Percentiles rank a stretch among this genome's conserved stretches.
Conservation (phyloP, 2,888 invertebrate species). For the Ennomos fuscantarius region DNA sequence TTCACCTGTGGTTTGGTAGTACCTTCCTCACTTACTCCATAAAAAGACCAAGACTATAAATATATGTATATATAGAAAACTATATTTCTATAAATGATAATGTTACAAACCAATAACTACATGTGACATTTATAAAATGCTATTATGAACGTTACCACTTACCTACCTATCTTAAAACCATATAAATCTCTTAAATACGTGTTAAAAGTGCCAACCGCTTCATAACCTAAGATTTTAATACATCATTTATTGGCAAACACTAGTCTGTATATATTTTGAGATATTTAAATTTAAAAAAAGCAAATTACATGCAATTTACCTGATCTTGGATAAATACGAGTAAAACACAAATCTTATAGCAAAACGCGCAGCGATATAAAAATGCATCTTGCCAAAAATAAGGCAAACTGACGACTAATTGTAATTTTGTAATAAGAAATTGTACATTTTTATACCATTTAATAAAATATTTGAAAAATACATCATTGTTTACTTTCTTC, state of each 20-base stretch:
- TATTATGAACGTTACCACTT: conserved; percentile 3
- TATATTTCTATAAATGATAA: conserved; percentile 31
- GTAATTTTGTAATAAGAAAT: conserved; percentile 66
- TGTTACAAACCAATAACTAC: too few species aligned
- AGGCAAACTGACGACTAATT: conserved; percentile 53
- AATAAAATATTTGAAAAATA: conserved; percentile 76
- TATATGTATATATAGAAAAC: conserved; percentile 57
- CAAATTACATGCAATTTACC: not conserved
- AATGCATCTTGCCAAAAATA: conserved; percentile 35
- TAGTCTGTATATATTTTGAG: conserved; percentile 51
- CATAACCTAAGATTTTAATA: conserved; percentile 2
- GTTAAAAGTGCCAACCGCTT: conserved; percentile 46
- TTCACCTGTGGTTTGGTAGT: conserved; percentile 32
- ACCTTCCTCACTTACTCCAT: conserved; percentile 45
- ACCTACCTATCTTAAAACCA: not conserved
- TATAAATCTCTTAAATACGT: conserved; percentile 1
- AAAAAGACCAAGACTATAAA: conserved; percentile 62
- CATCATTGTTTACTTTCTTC: conserved; percentile 52
- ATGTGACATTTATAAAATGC: not conserved
- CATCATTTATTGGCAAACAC: conserved; percentile 34
- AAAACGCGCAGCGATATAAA: conserved; percentile 43
- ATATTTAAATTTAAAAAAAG: conserved; percentile 29
- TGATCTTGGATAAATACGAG: conserved; percentile 33
- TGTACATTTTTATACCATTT: conserved; percentile 80
- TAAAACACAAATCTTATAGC: conserved; percentile 20